These are phyloP conservation scores for Cotesia chilonis DNA, from an alignment of 1,140 invertebrate genomes.

Conservation along the genomic window DNA sequence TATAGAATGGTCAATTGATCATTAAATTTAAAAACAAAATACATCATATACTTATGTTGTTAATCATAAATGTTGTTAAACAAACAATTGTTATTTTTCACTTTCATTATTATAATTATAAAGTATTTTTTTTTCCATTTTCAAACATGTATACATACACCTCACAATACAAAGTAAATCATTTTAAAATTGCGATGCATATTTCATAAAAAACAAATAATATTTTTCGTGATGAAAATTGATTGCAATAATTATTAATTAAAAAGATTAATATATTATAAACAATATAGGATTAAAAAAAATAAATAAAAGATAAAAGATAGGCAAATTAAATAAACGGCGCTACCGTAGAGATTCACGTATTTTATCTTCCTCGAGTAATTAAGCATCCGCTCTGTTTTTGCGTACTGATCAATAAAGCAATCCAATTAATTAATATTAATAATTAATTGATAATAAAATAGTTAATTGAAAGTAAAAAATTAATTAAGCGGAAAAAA, in stretches of 20 bases:
- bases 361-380: conserved; percentile 24
- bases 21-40: conserved; percentile 24
- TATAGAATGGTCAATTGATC: conserved; percentile 16
- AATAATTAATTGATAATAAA: conserved; percentile 1
- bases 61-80: neutral
- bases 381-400: conserved; percentile 3
- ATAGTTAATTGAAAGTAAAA: conserved; percentile 19
- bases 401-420: neutral
- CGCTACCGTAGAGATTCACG: conserved; percentile 24
- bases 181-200: too few relatives aligned
- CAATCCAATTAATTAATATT: neutral
- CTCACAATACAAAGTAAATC: too few relatives aligned
- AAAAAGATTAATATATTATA: neutral
- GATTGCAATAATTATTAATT: neutral
- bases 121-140: neutral
- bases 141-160: too few relatives aligned
- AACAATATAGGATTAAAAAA: neutral
- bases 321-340: conserved; percentile 13
- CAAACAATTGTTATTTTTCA: conserved; percentile 7
- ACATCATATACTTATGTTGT: neutral
- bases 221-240: too few relatives aligned
- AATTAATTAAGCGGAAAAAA: conserved; percentile 12
- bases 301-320: neutral
- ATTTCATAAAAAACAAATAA: too few relatives aligned
- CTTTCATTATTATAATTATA: neutral